phyloP scores from a whole-genome alignment of 2,113 vertebrate genomes.

The Pachyramphus minor region DNA sequence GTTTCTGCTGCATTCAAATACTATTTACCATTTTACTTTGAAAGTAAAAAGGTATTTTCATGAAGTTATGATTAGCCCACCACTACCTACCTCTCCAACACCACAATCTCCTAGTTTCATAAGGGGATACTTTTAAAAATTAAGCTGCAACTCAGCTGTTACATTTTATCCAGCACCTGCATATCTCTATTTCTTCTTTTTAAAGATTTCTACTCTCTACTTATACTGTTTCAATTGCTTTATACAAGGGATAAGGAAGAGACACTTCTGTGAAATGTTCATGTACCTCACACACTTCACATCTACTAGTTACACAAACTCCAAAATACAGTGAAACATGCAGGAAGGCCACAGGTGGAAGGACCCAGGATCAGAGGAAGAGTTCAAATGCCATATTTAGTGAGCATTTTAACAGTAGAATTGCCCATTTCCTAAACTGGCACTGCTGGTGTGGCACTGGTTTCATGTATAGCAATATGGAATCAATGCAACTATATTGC shows the following conservation, averaged over 20 bases:
- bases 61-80: not conserved
- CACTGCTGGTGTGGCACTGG: not conserved
- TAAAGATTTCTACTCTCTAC: not conserved
- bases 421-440: slow-evolving; percentile 4
- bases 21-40: not conserved
- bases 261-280: not conserved
- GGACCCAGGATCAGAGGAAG: not conserved
- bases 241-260: not conserved
- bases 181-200: not conserved
- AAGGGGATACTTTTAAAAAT: not conserved
- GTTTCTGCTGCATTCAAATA: not conserved
- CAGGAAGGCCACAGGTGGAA: not conserved
- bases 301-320: not conserved
- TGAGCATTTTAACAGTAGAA: slow-evolving; percentile 1
- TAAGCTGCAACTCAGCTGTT: not conserved
- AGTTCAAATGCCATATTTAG: not conserved
- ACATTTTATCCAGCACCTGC: not conserved
- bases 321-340: not conserved
- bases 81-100: not conserved
- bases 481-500: slow-evolving; percentile 31
- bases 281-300: not conserved
- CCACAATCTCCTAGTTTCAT: not conserved
- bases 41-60: not conserved
- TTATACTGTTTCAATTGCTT: not conserved
- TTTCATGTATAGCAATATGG: not conserved